Conservation (phyloP, 2,888 invertebrate genomes). For the Ommatoiulus sabulosus region DNA sequence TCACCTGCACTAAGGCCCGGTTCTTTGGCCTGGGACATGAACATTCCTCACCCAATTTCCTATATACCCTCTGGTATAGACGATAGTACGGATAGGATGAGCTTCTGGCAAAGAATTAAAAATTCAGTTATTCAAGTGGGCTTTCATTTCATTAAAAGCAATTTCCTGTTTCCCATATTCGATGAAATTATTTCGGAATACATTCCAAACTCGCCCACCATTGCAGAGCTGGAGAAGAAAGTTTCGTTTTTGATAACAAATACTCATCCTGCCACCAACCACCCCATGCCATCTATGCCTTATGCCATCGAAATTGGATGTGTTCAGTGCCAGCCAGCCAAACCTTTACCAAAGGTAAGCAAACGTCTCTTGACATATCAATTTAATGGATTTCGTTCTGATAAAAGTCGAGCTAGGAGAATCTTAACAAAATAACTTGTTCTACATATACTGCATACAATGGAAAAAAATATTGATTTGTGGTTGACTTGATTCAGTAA, state of each 20-base stretch:
- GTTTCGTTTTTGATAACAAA: slow-evolving; percentile 79
- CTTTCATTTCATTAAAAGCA: background rate
- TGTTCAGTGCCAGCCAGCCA: slow-evolving; percentile 79
- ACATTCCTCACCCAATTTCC: slow-evolving; percentile 52
- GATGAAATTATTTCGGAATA: slow-evolving; percentile 7
- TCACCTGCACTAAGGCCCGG: background rate
- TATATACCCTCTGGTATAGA: slow-evolving; percentile 25
- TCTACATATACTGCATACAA: too few relatives aligned
- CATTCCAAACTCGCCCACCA: slow-evolving; percentile 41
- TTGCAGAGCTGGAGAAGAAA: slow-evolving; percentile 41
- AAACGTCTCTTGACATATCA: too few relatives aligned
- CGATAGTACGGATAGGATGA: background rate
- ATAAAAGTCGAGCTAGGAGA: too few relatives aligned
- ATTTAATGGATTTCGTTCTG: too few relatives aligned
- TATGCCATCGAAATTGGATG: slow-evolving; percentile 88
- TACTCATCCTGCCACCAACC: slow-evolving; percentile 81
- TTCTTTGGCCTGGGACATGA: slow-evolving; percentile 50
- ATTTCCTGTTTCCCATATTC: background rate
- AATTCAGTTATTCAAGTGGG: background rate
- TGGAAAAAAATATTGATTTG: too few relatives aligned
- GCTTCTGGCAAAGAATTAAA: background rate
- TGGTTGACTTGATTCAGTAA: too few relatives aligned
- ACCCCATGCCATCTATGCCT: slow-evolving; percentile 81
- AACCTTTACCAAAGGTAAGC: slow-evolving; percentile 76
- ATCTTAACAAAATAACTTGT: too few relatives aligned